phyloP scores from a whole-genome alignment of 2,888 invertebrate species.

The Polydrusus tereticollis region DNA sequence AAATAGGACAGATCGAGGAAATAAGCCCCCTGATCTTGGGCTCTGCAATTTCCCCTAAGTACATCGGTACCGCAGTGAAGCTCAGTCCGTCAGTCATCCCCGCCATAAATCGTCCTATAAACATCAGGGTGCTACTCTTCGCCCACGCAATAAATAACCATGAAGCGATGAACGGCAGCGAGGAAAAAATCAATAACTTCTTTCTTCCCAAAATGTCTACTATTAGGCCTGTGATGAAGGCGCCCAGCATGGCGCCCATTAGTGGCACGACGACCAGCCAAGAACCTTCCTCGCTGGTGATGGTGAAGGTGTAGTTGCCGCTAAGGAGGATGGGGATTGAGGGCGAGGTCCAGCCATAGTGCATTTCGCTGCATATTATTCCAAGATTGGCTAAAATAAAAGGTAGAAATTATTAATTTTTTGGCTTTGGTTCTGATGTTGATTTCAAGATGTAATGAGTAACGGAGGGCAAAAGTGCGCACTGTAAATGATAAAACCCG shows the following conservation, averaged over 20 bases:
- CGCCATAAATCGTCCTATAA: constrained; percentile 71
- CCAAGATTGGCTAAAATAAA: constrained; percentile 60
- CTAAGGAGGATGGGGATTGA: constrained; percentile 69
- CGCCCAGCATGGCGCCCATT: constrained; percentile 75
- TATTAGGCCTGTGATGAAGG: constrained; percentile 73
- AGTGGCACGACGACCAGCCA: constrained; percentile 77
- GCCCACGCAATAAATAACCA: constrained; percentile 76
- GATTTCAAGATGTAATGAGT: too few species aligned
- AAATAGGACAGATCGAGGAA: constrained; percentile 72
- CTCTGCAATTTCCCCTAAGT: constrained; percentile 73
- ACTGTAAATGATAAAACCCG: too few species aligned
- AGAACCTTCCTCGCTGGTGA: constrained; percentile 70
- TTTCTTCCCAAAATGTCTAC: constrained; percentile 77
- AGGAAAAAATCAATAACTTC: constrained; percentile 73
- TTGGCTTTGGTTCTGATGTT: neutral
- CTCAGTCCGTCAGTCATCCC: constrained; percentile 70
- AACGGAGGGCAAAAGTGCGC: too few species aligned
- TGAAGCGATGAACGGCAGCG: constrained; percentile 73
- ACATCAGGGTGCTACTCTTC: constrained; percentile 70
- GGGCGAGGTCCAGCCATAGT: constrained; percentile 73
- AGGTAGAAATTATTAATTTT: neutral
- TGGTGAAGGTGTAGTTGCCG: constrained; percentile 69
- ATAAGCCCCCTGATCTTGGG: constrained; percentile 71
- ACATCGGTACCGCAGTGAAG: constrained; percentile 70
- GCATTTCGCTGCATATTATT: constrained; percentile 64